Evolutionary conservation across 2,888 invertebrate genomes (phyloP).

Genomic region (Lepas anatifera): DNA sequence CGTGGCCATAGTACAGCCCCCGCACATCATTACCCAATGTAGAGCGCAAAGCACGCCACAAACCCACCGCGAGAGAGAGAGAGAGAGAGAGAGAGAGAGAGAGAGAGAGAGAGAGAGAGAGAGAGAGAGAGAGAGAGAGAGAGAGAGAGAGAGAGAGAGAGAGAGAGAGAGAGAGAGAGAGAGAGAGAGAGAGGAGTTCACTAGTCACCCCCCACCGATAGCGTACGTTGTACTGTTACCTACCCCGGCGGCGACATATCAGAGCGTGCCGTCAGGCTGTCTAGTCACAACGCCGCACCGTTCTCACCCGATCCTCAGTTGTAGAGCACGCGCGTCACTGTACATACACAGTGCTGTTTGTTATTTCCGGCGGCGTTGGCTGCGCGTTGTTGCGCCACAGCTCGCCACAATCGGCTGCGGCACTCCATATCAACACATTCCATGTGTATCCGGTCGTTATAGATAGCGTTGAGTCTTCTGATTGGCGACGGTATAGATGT

Average conservation of each 20-base stretch:
- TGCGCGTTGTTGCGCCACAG: neutral
- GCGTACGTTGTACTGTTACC: neutral
- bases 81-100: no score
- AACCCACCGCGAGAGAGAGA: no score
- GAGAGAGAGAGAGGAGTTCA: neutral
- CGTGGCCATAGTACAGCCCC: conserved; percentile 13
- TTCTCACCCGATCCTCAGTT: neutral
- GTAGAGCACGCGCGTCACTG: neutral
- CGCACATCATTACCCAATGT: no score
- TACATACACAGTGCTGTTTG: neutral
- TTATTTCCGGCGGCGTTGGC: neutral
- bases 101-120: no score
- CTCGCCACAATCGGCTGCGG: neutral
- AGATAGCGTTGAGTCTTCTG: no score
- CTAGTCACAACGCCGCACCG: neutral
- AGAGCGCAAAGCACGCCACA: no score
- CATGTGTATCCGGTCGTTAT: no score
- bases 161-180: no score
- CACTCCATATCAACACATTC: conserved; percentile 8
- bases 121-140: no score
- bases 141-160: no score
- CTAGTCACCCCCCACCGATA: neutral
- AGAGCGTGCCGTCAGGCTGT: neutral
- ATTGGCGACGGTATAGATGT: neutral
- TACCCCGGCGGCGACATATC: neutral